Evolutionary conservation across 1,140 invertebrate species (phyloP).

Genomic region (Aphis gossypii): DNA sequence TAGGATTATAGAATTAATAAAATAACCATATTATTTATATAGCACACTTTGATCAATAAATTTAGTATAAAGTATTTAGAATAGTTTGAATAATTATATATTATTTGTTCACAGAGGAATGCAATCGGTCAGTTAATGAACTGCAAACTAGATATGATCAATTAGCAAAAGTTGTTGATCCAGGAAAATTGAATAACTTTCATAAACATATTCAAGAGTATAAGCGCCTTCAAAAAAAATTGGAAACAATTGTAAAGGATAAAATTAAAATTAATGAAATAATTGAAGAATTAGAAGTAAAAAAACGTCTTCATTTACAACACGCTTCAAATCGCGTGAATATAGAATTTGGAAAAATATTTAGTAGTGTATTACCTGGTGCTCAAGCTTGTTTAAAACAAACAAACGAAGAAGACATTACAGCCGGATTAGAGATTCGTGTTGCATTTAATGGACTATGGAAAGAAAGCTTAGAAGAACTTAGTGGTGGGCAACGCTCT

Average conservation of each 20-base stretch:
- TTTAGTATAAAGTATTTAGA: background rate
- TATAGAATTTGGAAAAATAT: conserved; percentile 96
- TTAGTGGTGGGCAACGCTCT: conserved; percentile 96
- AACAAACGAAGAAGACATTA: conserved; percentile 75
- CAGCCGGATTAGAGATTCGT: conserved; percentile 86
- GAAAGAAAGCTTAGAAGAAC: conserved; percentile 95
- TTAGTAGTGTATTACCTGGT: conserved; percentile 88
- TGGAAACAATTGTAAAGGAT: conserved; percentile 66
- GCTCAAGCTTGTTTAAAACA: conserved; percentile 85
- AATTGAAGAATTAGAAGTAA: conserved; percentile 87
- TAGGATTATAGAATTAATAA: background rate
- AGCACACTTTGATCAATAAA: background rate
- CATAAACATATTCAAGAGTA: conserved; percentile 51
- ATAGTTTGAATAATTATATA: background rate
- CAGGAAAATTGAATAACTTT: conserved; percentile 49
- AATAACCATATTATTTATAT: background rate
- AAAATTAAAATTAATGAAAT: conserved; percentile 82
- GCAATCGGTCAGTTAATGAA: background rate
- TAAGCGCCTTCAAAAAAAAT: conserved; percentile 13
- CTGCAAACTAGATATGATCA: conserved; percentile 64
- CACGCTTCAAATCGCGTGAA: conserved; percentile 84
- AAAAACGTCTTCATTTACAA: conserved; percentile 82
- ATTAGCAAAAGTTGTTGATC: conserved; percentile 46
- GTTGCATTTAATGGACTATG: conserved; percentile 92
- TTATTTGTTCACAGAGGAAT: conserved; percentile 53